Percentiles rank a stretch among this genome's conserved stretches.
Evolutionary conservation across 2,888 invertebrate genomes (phyloP).

Genomic region (Aethes cnicana): DNA sequence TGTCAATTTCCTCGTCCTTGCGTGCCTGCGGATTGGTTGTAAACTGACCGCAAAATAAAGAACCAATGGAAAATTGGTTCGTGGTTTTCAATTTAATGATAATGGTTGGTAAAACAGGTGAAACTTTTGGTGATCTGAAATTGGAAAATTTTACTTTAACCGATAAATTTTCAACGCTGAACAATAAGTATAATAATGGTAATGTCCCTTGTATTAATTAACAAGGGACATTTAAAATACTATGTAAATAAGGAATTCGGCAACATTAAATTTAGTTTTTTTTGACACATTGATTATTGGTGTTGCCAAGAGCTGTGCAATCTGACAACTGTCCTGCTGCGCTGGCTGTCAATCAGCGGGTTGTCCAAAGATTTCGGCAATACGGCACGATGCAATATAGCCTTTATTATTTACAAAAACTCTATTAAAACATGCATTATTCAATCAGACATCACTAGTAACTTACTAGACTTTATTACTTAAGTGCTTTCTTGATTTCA

Average conservation of each 20-base stretch:
- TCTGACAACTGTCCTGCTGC: slow-evolving; percentile 9
- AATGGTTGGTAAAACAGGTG: no score
- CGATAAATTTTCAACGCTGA: no score
- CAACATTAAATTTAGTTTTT: not conserved
- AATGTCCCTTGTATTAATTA: no score
- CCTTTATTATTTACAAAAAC: slow-evolving; percentile 37
- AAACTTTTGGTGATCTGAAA: no score
- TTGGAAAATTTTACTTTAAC: no score
- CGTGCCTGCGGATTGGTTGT: slow-evolving; percentile 36
- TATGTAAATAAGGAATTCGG: no score
- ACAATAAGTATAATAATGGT: no score
- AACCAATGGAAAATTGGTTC: slow-evolving; percentile 37
- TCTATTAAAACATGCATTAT: slow-evolving; percentile 40
- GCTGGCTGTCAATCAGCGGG: slow-evolving; percentile 29
- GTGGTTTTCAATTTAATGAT: slow-evolving; percentile 30
- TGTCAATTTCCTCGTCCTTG: slow-evolving; percentile 40
- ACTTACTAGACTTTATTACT: slow-evolving; percentile 31
- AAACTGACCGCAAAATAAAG: slow-evolving; percentile 5
- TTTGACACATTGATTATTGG: slow-evolving; percentile 16
- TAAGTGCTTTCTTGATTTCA: slow-evolving; percentile 31
- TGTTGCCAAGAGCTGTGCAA: slow-evolving; percentile 12
- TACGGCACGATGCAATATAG: slow-evolving; percentile 36
- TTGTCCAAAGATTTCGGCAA: slow-evolving; percentile 31
- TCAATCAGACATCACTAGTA: slow-evolving; percentile 38
- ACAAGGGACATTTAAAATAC: no score